Base-by-base conservation (phyloP, 2,113 vertebrate species). In the Megaleporinus macrocephalus region DNA sequence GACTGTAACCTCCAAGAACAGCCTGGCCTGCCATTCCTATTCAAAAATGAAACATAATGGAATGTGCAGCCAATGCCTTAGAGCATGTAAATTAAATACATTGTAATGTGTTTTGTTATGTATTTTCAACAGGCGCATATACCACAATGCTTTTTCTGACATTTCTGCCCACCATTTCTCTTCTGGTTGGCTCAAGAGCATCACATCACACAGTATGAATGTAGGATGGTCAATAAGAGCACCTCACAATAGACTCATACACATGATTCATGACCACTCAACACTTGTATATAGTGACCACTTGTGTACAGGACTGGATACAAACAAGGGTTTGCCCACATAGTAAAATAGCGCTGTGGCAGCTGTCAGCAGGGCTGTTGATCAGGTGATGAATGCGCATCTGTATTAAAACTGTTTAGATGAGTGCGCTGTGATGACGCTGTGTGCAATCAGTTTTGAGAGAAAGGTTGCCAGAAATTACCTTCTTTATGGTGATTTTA, bases 311-410 rank as follows among this genome's bases (percentile, higher is more conserved):
- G 62, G 27, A 44, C 68, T 78, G 44, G 30, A 55, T 47, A 78
- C 59, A 82, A 85, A 85, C 80, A 85, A 68, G 44, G 22, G 33
- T 49, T 65, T 57, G 55, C 76, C 36, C 75, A 81, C 80, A 66
- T 81, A n/a, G 22, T 69, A 33, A 29, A 26, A 26, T 18, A 29
- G 49, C 69, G 72, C 51, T 33, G 49, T 30, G 72, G 72, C 0
- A 68, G 30, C 47, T 61, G 44, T 55, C 59, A 81, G 24, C 12
- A n/a, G 33, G 61, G 26, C 49, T 81, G 24, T 66, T 75, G 62
- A 81, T 9, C 51, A 75, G 20, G 16, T 69, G 62, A 57, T 75
- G 80, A 68, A 41, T 68, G 47, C 71, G 30, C 68, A 2, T 74
- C 47, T 14, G 27, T 44, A 27, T 26, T 30, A 66, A 74, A 75